Percentiles rank a stretch among this genome's conserved stretches.
These are phyloP conservation scores for Drosophila formosana DNA, from an alignment of 2,888 invertebrate species.

Conservation along the genomic window DNA sequence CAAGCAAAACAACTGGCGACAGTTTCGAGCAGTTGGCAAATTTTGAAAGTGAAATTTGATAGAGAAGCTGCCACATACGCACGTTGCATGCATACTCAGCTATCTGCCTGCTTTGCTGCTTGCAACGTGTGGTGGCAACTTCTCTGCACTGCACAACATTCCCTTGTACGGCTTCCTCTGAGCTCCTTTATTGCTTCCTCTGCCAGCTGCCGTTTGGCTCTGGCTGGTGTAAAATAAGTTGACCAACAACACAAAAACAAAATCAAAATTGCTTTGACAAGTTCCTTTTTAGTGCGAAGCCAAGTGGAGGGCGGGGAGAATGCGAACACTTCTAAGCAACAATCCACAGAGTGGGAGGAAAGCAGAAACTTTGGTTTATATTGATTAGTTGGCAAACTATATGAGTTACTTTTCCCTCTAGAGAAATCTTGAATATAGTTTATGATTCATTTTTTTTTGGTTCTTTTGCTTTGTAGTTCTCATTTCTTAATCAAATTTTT, in stretches of 20 bases:
- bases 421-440: constrained; percentile 1
- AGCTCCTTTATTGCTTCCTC: constrained; percentile 55
- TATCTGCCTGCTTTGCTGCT: constrained; percentile 12
- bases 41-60: constrained; percentile 70
- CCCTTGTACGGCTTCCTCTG: constrained; percentile 49
- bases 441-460: not conserved
- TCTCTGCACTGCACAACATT: constrained; percentile 32
- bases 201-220: not conserved
- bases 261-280: constrained; percentile 52
- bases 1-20: constrained; percentile 50
- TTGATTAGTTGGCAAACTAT: not conserved
- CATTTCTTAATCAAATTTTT: not conserved
- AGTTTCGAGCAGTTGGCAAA: constrained; percentile 65
- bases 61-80: constrained; percentile 49
- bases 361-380: not conserved
- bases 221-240: constrained; percentile 41
- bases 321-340: not conserved
- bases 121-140: constrained; percentile 53
- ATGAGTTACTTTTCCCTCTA: not conserved
- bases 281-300: constrained; percentile 14
- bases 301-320: not conserved
- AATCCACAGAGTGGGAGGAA: not conserved
- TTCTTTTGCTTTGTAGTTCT: not conserved
- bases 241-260: constrained; percentile 32
- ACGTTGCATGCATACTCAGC: constrained; percentile 16